Evolutionary conservation across 2,113 vertebrate genomes (phyloP).

Genomic region (mouse (Mus musculus)): DNA sequence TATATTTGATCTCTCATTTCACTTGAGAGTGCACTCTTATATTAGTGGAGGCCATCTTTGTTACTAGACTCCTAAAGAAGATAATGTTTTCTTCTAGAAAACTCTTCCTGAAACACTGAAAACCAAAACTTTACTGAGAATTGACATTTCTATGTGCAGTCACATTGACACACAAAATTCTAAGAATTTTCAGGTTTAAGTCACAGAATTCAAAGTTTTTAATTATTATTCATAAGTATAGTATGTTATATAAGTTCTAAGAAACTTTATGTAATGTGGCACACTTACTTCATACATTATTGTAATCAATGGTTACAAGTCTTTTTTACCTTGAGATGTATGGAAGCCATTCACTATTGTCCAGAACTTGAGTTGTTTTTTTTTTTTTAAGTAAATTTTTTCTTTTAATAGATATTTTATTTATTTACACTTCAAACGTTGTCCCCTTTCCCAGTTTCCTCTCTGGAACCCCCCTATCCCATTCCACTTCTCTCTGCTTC

Average conservation of each 20-base stretch:
- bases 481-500: too few relatives aligned
- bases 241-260: not conserved
- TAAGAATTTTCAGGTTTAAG: too few relatives aligned
- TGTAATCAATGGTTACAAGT: not conserved
- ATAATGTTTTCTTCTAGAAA: not conserved
- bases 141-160: not conserved
- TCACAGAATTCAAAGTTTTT: not conserved
- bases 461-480: too few relatives aligned
- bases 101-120: not conserved
- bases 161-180: not conserved
- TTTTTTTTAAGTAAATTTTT: not conserved
- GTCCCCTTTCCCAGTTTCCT: too few relatives aligned
- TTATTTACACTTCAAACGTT: too few relatives aligned
- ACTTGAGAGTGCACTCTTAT: not conserved
- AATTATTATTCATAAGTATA: slow-evolving; percentile 18
- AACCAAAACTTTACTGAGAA: not conserved
- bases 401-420: too few relatives aligned
- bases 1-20: not conserved
- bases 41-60: not conserved
- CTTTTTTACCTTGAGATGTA: not conserved
- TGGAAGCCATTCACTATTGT: not conserved
- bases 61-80: not conserved
- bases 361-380: not conserved
- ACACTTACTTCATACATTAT: not conserved
- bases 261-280: not conserved